Evolutionary conservation across 92 coral and sea anemone genomes (phyloP), one percentile per base, ranked within the genome.

Genomic region (Micromussa lordhowensis): DNA sequence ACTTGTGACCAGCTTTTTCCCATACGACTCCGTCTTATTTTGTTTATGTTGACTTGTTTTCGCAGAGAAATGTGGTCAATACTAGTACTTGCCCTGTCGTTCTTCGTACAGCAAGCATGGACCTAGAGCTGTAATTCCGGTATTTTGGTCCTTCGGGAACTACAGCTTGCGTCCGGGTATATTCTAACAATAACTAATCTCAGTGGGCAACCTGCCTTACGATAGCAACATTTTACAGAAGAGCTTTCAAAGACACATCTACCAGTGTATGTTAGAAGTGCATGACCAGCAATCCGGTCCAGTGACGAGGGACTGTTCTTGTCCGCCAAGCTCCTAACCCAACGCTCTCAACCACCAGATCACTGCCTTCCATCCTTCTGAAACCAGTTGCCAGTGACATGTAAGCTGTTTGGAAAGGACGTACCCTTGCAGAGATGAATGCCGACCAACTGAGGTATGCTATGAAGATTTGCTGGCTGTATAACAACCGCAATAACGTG

Each of bases 121-220:
- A 30, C 73, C 73, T 21, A 55, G 36, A 28, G 30, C 32, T 12
- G 73, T 68, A 13, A 13, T 3, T 5, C 73, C 24, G 7, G 16
- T 9, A 3, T 2, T 68, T 30, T 68, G 73, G 73, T 10, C 73
- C 73, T 15, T 10, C 73, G 30, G 73, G 73, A 68, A 68, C 32
- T 26, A 30, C 32, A 10, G 73, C 30, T n/a, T 68, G 73, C 73
- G 18, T 68, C 15, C 31, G 1, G 26, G 14, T 68, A n/a, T 29
- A 3, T 0, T n/a, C 1, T 11, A 76, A 86, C 76, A 38, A 89
- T 54, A n/a, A 88, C 64, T 89, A 87, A 29, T 86, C 85, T 48
- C 98, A 95, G 31, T 93, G 98, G 98, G 93, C 91, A 11, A 95
- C 94, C 0, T 95, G 98, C 75, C 92, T 92, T 11, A 89, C 3